Percentiles rank a stretch among this genome's conserved stretches.
phyloP scores from a whole-genome alignment of 2,113 vertebrate genomes.

The Archocentrus centrarchus region DNA sequence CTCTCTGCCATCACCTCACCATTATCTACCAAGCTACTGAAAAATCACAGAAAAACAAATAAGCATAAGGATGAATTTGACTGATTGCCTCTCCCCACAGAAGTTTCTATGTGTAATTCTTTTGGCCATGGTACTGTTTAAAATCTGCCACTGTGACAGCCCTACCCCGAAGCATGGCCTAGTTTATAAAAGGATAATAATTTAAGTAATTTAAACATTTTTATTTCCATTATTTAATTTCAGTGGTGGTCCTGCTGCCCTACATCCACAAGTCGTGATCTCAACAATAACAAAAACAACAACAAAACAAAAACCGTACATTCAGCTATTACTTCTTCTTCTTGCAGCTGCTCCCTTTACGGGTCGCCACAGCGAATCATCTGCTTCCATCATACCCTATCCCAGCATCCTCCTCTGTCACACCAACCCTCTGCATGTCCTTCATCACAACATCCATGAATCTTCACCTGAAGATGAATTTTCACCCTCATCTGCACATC shows the following conservation, averaged over 20 bases:
- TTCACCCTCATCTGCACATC: no score
- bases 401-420: no score
- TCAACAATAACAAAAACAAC: not conserved
- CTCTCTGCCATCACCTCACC: not conserved
- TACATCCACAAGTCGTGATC: no score
- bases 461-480: no score
- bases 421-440: not conserved
- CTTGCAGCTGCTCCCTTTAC: no score
- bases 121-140: not conserved
- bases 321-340: not conserved
- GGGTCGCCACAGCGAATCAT: not conserved
- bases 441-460: no score
- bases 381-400: not conserved
- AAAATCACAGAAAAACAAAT: not conserved
- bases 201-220: fast-evolving
- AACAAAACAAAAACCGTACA: not conserved
- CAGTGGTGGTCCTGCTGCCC: no score
- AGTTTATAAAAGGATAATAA: not conserved
- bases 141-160: not conserved
- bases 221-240: not conserved
- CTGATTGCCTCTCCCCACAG: fast-evolving
- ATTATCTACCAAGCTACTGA: not conserved
- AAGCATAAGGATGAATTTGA: not conserved
- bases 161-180: fast-evolving
- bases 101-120: not conserved